Conservation (phyloP, 1,140 invertebrate species). For the Temnothorax curvispinosus region DNA sequence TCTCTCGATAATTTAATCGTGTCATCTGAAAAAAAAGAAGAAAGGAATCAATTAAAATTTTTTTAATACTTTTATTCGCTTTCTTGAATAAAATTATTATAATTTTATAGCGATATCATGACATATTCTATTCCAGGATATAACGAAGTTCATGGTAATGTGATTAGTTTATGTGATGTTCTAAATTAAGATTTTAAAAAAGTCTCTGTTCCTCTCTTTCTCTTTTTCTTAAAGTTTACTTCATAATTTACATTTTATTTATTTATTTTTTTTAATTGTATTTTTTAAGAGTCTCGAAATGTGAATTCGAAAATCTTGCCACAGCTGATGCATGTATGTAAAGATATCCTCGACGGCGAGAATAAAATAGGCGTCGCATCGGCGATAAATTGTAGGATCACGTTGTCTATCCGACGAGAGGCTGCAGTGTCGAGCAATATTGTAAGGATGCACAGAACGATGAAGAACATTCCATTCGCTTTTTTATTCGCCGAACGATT, state of each 20-base stretch:
- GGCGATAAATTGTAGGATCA: conserved; percentile 55
- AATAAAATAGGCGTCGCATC: conserved; percentile 57
- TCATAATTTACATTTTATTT: background rate
- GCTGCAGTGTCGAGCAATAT: background rate
- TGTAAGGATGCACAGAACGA: background rate
- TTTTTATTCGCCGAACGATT: background rate
- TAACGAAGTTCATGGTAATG: background rate
- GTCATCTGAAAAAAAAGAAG: conserved; percentile 28
- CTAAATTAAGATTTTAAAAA: background rate
- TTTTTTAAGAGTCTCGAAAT: background rate
- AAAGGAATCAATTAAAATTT: background rate
- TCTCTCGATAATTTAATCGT: conserved; percentile 31
- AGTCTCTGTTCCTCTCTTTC: background rate
- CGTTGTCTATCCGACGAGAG: background rate
- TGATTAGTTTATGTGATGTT: background rate
- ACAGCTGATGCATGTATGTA: conserved; percentile 62
- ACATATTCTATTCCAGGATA: background rate
- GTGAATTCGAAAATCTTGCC: conserved; percentile 53
- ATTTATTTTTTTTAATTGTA: background rate
- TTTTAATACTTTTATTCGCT: background rate
- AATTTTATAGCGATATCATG: background rate
- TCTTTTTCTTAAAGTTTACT: background rate
- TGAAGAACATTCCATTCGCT: background rate
- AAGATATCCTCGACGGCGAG: conserved; percentile 61
- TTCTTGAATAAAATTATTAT: background rate